Conservation (phyloP, 30 jellyfish, hydroid and myxozoan species). For the Chrysaora quinquecirrha region DNA sequence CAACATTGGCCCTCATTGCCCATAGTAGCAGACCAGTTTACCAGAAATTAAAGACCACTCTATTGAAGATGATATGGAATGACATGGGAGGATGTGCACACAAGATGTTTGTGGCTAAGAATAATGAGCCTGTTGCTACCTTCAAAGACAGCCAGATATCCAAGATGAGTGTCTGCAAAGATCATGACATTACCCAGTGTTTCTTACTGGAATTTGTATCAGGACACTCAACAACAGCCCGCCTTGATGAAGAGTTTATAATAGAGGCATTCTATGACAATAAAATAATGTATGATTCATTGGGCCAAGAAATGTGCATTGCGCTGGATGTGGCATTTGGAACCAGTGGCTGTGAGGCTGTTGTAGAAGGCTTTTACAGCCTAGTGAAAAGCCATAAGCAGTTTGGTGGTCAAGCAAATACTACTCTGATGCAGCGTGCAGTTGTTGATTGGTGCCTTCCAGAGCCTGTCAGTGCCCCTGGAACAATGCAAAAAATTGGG, state of each 20-base stretch:
- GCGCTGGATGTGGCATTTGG: constrained; percentile 1
- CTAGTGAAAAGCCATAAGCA: too few species aligned
- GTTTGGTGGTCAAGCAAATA: constrained; percentile 3
- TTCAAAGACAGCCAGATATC: background rate
- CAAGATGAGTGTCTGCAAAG: background rate
- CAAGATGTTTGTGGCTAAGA: background rate
- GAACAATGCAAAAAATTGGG: background rate
- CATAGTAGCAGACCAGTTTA: background rate
- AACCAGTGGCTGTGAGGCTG: constrained; percentile 5
- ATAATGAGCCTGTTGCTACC: background rate
- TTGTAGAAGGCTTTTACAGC: too few species aligned
- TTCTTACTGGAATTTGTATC: constrained; percentile 14
- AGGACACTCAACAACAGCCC: background rate
- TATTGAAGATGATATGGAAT: constrained; percentile 6
- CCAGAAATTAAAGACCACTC: constrained; percentile 7
- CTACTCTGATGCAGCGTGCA: background rate
- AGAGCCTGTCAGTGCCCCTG: background rate
- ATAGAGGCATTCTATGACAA: background rate
- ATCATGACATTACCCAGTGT: constrained; percentile 17
- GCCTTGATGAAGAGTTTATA: constrained; percentile 8
- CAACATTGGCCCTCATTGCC: background rate
- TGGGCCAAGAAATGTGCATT: background rate
- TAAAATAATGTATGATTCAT: background rate
- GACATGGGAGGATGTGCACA: background rate
- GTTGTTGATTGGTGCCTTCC: constrained; percentile 10